Base-by-base conservation (phyloP, 2,888 invertebrate species). In the Limnephilus lunatus region DNA sequence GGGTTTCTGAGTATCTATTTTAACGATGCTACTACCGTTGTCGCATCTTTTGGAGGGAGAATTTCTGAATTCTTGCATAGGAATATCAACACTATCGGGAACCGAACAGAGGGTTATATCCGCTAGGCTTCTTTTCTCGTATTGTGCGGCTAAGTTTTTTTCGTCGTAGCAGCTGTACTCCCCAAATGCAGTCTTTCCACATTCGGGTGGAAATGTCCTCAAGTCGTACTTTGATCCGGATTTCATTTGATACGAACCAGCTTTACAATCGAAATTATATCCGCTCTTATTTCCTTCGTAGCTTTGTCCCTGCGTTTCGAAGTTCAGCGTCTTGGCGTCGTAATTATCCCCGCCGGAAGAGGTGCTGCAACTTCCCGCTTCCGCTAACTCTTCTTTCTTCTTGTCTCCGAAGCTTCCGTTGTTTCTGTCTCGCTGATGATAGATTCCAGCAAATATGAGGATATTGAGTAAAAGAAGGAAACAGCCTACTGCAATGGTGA, bases 381-480 rank as follows among this genome's bases (percentile, higher is more conserved):
- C 98, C 89, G 97, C 97, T 31, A 98, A 95, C 94, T 98, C 98
- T 94, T 98, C 98, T 94, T 98, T 98, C 92, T 97, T 97, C 94
- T 98, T 97, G 90, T 97, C 97, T 93, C 97, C 97, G 89, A 96
- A 96, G 93, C 97, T 96, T 90, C 96, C 94, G 94, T 96, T 94
- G 94, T 95, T 94, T 90, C 93, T 92, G 94, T 98, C 98, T 1
- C 98, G 96, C 95, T 98, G 98, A 94, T 98, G 98, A 94, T 98
- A 98, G 93, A 98, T 98, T 2, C 98, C 98, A 85, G 98, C 98
- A 94, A 98, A 98, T 94, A 99, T 98, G 39, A 98, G 96, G 19
- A 98, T 97, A 94, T 98, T 98, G 44, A 98, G 96, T 48, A 98
- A 96, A 14, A 98, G 96, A 12, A 98, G 96, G 94, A 98, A 98